phyloP scores from a whole-genome alignment of 2,113 vertebrate species.

The Pangasianodon hypophthalmus region DNA sequence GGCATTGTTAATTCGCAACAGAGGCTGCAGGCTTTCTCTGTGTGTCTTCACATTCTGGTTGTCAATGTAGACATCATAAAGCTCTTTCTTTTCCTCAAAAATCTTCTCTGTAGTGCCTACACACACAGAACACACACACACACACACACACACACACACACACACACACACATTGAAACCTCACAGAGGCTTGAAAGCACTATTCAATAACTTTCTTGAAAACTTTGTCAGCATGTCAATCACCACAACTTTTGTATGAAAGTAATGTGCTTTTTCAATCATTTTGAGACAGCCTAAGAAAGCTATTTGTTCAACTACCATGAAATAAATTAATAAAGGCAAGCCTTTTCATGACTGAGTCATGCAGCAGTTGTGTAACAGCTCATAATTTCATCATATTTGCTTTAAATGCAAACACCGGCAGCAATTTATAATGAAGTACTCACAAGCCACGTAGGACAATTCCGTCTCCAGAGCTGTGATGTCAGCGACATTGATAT shows the following conservation, averaged over 20 bases:
- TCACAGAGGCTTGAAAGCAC: not conserved
- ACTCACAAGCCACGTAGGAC: conserved; percentile 97
- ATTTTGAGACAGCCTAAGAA: not conserved
- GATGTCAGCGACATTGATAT: conserved; percentile 95
- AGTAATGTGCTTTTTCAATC: not conserved
- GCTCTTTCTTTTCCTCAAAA: conserved; percentile 92
- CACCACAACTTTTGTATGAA: not conserved
- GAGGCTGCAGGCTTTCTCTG: conserved; percentile 83
- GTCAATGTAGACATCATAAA: conserved; percentile 93
- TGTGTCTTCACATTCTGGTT: conserved; percentile 99
- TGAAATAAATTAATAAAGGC: not conserved
- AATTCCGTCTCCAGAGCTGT: conserved; percentile 87
- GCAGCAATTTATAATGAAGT: not conserved
- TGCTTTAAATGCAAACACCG: not conserved
- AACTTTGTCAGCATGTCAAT: not conserved
- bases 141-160: conserved; percentile 29
- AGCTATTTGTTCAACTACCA: not conserved
- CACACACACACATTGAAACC: not conserved
- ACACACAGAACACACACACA: conserved; percentile 28
- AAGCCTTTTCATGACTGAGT: not conserved
- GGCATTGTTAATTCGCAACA: conserved; percentile 87
- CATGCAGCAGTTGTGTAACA: not conserved
- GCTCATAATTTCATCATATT: not conserved
- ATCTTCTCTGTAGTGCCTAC: conserved; percentile 98
- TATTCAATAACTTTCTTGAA: not conserved